phyloP scores from a whole-genome alignment of 2,888 invertebrate species.

The Metellina segmentata region DNA sequence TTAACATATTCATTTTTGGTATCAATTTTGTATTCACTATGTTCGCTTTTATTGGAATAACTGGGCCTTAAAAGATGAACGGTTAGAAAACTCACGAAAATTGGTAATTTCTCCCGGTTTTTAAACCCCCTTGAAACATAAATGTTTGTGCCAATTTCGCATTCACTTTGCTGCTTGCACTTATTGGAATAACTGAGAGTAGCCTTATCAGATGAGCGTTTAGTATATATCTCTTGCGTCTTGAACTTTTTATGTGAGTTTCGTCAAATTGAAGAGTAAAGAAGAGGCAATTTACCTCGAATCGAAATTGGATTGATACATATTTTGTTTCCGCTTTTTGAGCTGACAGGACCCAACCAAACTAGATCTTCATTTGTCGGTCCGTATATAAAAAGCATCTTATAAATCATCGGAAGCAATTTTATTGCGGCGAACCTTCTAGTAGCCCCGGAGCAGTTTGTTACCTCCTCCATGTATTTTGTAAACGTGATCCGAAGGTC shows the following conservation, averaged over 20 bases:
- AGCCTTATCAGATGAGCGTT: no score
- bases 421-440: constrained; percentile 64
- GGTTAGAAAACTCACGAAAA: no score
- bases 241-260: background rate
- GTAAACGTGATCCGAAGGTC: constrained; percentile 69
- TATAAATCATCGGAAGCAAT: constrained; percentile 72
- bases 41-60: no score
- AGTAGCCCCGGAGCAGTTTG: constrained; percentile 56
- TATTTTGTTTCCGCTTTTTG: constrained; percentile 60
- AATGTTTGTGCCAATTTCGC: no score
- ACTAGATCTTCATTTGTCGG: constrained; percentile 70
- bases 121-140: no score
- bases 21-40: no score
- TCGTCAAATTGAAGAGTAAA: background rate
- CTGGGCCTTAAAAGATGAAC: no score
- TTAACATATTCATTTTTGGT: no score
- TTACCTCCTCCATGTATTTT: constrained; percentile 71
- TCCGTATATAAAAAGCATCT: constrained; percentile 65
- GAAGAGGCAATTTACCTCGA: constrained; percentile 49
- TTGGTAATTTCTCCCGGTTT: no score
- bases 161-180: no score
- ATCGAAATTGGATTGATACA: constrained; percentile 73
- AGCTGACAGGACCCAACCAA: constrained; percentile 45
- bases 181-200: no score
- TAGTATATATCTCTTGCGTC: no score